A percentile compares a stretch with the other conserved stretches of the same genome.
These are phyloP conservation scores for Ictidomys tridecemlineatus DNA, from an alignment of 2,113 vertebrate species.

Conservation along the genomic window DNA sequence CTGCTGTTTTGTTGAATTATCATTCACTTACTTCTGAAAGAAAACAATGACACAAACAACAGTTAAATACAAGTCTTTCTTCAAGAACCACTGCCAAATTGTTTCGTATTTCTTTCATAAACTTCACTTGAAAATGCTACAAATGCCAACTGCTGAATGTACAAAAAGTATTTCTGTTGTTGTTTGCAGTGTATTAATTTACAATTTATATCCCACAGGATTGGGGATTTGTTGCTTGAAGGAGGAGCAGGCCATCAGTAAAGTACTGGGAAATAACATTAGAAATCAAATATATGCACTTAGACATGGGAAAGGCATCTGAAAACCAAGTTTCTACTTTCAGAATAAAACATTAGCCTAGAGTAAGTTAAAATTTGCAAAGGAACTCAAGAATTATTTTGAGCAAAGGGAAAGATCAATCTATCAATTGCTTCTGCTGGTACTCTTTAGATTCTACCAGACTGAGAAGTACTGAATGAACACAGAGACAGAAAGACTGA, in stretches of 20 bases:
- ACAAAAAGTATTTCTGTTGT: slow-evolving; percentile 64
- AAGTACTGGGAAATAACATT: slow-evolving; percentile 56
- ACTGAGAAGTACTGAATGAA: not conserved
- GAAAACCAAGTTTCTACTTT: slow-evolving; percentile 28
- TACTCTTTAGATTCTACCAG: not conserved
- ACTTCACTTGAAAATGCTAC: slow-evolving; percentile 49
- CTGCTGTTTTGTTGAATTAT: not conserved
- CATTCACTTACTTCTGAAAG: not conserved
- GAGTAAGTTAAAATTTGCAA: slow-evolving; percentile 25
- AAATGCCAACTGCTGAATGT: slow-evolving; percentile 47
- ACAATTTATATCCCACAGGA: slow-evolving; percentile 32
- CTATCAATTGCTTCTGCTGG: not conserved
- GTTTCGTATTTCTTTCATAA: slow-evolving; percentile 41
- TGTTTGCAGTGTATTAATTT: slow-evolving; percentile 70
- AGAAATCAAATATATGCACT: slow-evolving; percentile 50
- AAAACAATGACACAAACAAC: not conserved
- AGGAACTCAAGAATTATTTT: slow-evolving; percentile 10
- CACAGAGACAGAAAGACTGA: not conserved
- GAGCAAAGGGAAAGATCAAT: not conserved
- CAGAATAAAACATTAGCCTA: slow-evolving; percentile 16
- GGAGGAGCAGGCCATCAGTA: slow-evolving; percentile 38
- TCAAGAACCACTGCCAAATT: slow-evolving; percentile 16
- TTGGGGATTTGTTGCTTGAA: not conserved
- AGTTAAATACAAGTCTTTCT: slow-evolving; percentile 16
- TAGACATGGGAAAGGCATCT: not conserved